Evolutionary conservation across 2,113 vertebrate species (phyloP).

Genomic region (Prunella himalayana): DNA sequence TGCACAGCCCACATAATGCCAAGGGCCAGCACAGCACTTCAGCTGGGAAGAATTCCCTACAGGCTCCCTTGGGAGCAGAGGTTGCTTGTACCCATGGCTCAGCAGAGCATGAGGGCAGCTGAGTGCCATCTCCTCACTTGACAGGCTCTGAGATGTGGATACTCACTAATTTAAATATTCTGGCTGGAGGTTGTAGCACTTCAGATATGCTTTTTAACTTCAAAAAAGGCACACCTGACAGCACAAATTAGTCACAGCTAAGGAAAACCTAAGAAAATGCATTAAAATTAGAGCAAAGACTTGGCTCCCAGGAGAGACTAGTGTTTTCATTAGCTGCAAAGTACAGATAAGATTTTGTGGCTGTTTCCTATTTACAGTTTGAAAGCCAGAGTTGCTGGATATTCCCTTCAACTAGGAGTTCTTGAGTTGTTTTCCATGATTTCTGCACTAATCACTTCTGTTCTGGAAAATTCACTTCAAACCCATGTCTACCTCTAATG

Average conservation of each 20-base stretch:
- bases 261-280: slow-evolving; percentile 19
- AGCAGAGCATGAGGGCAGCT: not conserved
- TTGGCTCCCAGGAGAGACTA: not conserved
- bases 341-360: slow-evolving; percentile 24
- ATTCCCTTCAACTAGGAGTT: not conserved
- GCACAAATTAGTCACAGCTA: slow-evolving; percentile 21
- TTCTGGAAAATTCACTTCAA: not conserved
- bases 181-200: not conserved
- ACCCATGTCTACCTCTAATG: not conserved
- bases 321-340: slow-evolving; percentile 48
- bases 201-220: slow-evolving; percentile 19
- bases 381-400: not conserved
- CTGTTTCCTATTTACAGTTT: slow-evolving; percentile 30
- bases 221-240: slow-evolving; percentile 18
- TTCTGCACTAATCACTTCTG: not conserved
- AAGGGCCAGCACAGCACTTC: not conserved
- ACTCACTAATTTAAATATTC: not conserved
- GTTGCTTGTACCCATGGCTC: not conserved
- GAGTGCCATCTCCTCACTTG: not conserved
- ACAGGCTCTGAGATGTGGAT: not conserved
- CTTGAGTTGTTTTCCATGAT: not conserved
- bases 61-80: not conserved
- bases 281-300: slow-evolving; percentile 39
- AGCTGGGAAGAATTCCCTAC: not conserved
- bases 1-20: not conserved